Evolutionary conservation across 2,113 vertebrate species (phyloP).

Genomic region (Pollachius pollachius): DNA sequence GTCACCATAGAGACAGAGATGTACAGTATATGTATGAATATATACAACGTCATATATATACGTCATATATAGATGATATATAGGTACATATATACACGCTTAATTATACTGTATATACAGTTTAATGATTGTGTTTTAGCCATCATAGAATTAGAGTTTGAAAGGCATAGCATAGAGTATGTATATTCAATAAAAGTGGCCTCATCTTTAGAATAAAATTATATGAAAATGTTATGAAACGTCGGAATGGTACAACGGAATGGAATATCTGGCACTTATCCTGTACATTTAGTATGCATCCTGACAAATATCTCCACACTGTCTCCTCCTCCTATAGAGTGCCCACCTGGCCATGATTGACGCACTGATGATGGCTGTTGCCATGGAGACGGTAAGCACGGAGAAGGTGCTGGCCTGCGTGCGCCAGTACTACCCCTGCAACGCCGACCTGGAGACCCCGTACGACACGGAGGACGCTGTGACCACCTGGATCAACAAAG

Average conservation of each 20-base stretch:
- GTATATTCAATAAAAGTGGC: too few relatives aligned
- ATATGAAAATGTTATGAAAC: too few relatives aligned
- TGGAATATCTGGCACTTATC: too few relatives aligned
- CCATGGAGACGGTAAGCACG: conserved; percentile 86
- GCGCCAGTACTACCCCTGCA: conserved; percentile 81
- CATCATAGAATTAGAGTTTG: too few relatives aligned
- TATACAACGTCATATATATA: neutral
- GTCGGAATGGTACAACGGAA: too few relatives aligned
- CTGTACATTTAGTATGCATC: too few relatives aligned
- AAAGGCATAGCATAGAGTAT: too few relatives aligned
- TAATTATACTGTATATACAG: too few relatives aligned
- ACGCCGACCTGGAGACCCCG: conserved; percentile 83
- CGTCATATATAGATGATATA: conserved; percentile 1
- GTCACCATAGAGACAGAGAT: conserved; percentile 5
- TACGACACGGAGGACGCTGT: conserved; percentile 93
- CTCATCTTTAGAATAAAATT: too few relatives aligned
- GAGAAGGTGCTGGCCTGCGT: conserved; percentile 88
- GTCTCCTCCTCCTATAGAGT: conserved; percentile 71
- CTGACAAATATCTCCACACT: neutral
- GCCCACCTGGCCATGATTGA: conserved; percentile 96
- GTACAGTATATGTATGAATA: neutral
- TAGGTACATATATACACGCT: too few relatives aligned
- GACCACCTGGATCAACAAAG: conserved; percentile 96
- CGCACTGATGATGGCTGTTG: conserved; percentile 95
- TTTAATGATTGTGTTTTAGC: too few relatives aligned